Percentiles rank a stretch among this genome's conserved stretches.
Conservation (phyloP, 2,797 vertebrate genomes). For the Xerus rutilus region DNA sequence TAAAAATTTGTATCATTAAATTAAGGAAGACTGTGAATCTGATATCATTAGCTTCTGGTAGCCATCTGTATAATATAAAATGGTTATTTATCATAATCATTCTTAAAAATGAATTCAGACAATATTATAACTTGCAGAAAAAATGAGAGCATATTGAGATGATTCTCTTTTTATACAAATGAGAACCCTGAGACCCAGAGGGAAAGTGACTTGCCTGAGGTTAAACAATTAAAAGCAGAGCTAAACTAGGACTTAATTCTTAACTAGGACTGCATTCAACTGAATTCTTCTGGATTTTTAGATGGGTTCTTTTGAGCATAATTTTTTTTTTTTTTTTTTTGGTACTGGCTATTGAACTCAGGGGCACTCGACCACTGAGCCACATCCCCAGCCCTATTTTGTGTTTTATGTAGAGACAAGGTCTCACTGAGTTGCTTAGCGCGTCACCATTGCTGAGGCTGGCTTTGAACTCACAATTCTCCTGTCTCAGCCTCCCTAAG, state of each 20-base stretch:
- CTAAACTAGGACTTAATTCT: not conserved
- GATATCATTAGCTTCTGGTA: not conserved
- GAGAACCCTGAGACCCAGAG: not conserved
- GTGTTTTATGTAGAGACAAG: too few relatives aligned
- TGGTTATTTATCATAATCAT: not conserved
- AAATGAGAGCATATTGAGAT: not conserved
- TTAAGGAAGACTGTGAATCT: not conserved
- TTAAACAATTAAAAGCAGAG: not conserved
- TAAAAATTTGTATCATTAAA: not conserved
- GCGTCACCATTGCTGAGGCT: too few relatives aligned
- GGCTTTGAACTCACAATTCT: too few relatives aligned
- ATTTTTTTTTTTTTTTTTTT: not conserved
- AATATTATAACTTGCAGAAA: not conserved
- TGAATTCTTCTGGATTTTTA: not conserved
- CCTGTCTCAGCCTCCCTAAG: too few relatives aligned
- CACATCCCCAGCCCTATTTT: too few relatives aligned
- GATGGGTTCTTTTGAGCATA: not conserved
- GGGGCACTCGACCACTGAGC: too few relatives aligned
- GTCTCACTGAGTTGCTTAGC: too few relatives aligned
- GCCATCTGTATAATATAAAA: slow-evolving; percentile 45
- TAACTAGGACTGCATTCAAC: not conserved
- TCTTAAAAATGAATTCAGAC: slow-evolving; percentile 3
- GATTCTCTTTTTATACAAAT: not conserved
- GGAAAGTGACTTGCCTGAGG: not conserved
- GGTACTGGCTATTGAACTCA: too few relatives aligned